Conservation (phyloP, 1,140 invertebrate species). For the Argopecten irradians region DNA sequence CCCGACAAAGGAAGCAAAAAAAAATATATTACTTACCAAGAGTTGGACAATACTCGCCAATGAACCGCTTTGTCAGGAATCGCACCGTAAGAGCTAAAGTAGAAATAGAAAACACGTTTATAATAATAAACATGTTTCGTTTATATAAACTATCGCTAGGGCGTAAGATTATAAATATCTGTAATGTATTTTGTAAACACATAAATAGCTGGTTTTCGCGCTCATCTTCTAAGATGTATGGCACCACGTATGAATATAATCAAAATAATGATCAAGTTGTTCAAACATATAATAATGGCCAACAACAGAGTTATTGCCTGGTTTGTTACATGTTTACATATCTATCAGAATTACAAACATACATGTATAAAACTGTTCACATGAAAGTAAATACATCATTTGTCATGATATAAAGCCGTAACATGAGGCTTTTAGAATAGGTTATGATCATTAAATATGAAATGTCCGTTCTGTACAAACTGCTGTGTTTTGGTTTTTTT, state of each 20-base stretch:
- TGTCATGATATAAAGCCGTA: no score
- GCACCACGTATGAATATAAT: not conserved
- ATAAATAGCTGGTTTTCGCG: not conserved
- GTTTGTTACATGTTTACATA: not conserved
- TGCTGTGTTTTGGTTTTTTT: no score
- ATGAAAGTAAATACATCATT: no score
- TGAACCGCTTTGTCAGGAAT: conserved; percentile 66
- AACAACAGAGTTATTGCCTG: not conserved
- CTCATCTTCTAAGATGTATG: not conserved
- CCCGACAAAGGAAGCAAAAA: not conserved
- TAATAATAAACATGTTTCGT: not conserved
- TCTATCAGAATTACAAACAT: not conserved
- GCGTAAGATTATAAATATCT: not conserved
- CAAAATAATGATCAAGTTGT: not conserved
- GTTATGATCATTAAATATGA: no score
- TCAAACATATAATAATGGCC: not conserved
- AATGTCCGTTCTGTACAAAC: no score
- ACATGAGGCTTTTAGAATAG: no score
- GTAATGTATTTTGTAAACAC: not conserved
- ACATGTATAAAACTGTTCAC: not conserved
- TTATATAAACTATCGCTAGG: not conserved
- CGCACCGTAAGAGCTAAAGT: conserved; percentile 67
- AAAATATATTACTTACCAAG: conserved; percentile 57
- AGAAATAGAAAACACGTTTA: not conserved
- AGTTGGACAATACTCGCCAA: conserved; percentile 68